Base-by-base conservation (phyloP, 2,797 vertebrate species). In the Sebastes reedi region DNA sequence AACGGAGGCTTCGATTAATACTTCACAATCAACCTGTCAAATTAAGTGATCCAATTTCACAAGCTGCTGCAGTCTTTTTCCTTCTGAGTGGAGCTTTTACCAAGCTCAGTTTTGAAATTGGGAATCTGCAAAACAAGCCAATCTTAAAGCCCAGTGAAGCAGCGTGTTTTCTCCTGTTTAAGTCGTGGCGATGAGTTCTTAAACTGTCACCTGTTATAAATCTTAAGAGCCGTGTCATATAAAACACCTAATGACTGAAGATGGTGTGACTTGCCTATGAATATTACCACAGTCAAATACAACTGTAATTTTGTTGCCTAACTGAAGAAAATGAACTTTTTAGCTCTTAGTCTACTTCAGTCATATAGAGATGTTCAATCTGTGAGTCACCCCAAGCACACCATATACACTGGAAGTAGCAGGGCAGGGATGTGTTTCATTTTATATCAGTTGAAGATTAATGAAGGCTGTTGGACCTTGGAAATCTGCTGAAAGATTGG, bases 41-140 rank as follows among this genome's bases (percentile, higher is more conserved):
- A 76, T 67, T 6, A 54, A 72, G 61, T 32, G 11, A 74, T 74
- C 29, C 59, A 39, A 69, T 82, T 78, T 65, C 30, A 54, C 39
- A 22, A 27, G 8, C 29, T 59, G 36, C 69, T 29, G 22, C 74
- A 72, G 29, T 61, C 55, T 59, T 55, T 25, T 30, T 25, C 30
- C 30, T 13, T 34, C 18, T 27, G 46, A 62, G 5, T 46, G 34
- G 8, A 72, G 46, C 62, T 42, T 72, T 55, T 16, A 32, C 32
- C 13, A 13, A 13, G 6, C 61, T 50, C 22, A 22, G 14, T 39
- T 34, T 6, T 50, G 4, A 75, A 69, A 75, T n/a, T 39, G 29
- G 22, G 18, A 42, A 74, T 27, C 6, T 25, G 30, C 30, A 52
- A 64, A 75, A 75, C 32, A 69, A 75, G 50, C 6, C 52, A 24